Evolutionary conservation across 2,113 vertebrate species (phyloP).

Genomic region (Apteryx mantelli): DNA sequence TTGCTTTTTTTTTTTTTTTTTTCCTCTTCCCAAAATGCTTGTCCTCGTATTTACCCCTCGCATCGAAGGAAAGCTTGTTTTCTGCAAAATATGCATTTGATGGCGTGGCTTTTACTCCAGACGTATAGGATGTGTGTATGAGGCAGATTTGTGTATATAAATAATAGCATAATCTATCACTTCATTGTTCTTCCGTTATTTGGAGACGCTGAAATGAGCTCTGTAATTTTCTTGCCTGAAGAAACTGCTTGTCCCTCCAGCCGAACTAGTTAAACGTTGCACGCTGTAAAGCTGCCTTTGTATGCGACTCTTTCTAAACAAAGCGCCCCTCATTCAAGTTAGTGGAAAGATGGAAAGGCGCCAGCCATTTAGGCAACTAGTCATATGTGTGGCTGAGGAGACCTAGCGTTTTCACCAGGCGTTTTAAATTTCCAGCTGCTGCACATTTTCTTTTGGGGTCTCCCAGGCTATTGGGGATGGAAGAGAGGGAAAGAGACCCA

Average conservation of each 20-base stretch:
- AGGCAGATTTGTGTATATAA: conserved; percentile 48
- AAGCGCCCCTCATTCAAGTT: conserved; percentile 15
- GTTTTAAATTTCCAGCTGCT: not conserved
- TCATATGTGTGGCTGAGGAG: not conserved
- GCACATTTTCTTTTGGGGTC: not conserved
- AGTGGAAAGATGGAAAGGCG: conserved; percentile 23
- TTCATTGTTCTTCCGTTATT: conserved; percentile 20
- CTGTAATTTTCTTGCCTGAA: conserved; percentile 65
- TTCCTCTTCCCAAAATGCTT: not conserved
- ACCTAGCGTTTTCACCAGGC: not conserved
- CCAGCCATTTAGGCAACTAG: not conserved
- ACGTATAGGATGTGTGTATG: conserved; percentile 15
- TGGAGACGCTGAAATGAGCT: conserved; percentile 65
- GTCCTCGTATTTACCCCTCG: not conserved
- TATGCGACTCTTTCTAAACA: not conserved
- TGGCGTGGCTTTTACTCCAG: conserved; percentile 19
- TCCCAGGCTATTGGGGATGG: not conserved
- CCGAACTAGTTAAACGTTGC: not conserved
- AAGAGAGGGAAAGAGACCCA: accelerated
- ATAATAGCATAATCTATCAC: conserved; percentile 13
- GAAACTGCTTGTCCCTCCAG: conserved; percentile 60
- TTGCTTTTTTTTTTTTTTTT: not conserved
- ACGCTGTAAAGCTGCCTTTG: conserved; percentile 37
- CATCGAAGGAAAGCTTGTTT: not conserved
- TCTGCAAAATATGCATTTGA: not conserved